Percentiles rank a stretch among this genome's conserved stretches.
Evolutionary conservation across 2,888 invertebrate species (phyloP).

Genomic region (Serripes groenlandicus): DNA sequence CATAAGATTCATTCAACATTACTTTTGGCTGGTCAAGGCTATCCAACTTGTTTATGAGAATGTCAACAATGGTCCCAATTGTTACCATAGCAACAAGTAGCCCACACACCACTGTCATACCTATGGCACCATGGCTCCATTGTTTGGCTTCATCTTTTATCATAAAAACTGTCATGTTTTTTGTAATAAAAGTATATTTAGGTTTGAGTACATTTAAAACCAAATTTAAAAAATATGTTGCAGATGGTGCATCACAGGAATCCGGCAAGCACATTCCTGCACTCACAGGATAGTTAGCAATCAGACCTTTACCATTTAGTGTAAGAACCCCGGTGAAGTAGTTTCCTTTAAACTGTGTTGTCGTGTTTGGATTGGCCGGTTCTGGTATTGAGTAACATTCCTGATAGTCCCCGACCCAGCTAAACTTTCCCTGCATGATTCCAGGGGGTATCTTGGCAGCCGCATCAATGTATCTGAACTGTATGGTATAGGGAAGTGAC

Average conservation of each 20-base stretch:
- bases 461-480: constrained; percentile 45
- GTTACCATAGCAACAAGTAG: constrained; percentile 37
- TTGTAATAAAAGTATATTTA: not conserved
- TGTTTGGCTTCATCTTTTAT: constrained; percentile 22
- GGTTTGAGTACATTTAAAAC: not conserved
- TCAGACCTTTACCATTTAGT: constrained; percentile 35
- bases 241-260: constrained; percentile 39
- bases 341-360: constrained; percentile 32
- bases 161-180: constrained; percentile 17
- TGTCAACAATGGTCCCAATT: constrained; percentile 46
- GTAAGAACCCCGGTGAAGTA: constrained; percentile 34
- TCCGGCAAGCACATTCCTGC: constrained; percentile 56
- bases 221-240: not conserved
- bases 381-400: constrained; percentile 46
- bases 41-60: not conserved
- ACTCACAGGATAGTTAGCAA: constrained; percentile 7
- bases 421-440: constrained; percentile 44
- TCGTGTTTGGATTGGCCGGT: constrained; percentile 24
- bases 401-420: constrained; percentile 58
- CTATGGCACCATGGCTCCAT: constrained; percentile 34
- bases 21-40: not conserved
- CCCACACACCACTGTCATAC: constrained; percentile 34
- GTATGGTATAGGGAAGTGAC: not conserved
- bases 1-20: not conserved
- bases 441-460: constrained; percentile 49